Percentiles rank a stretch among this genome's conserved stretches.
phyloP scores from a whole-genome alignment of 1,140 invertebrate genomes.

The Maniola jurtina region DNA sequence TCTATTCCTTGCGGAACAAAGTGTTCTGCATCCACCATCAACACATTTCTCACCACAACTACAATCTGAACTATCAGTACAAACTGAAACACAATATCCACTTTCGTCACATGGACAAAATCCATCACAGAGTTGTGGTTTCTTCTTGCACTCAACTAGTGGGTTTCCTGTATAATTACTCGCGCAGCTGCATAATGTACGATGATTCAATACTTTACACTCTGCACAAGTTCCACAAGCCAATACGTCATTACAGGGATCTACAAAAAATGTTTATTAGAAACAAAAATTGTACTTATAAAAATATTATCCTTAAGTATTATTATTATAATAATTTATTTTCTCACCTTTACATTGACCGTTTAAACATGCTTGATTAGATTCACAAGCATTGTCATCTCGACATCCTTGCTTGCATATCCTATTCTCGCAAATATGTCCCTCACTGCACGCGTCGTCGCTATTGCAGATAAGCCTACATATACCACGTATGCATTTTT shows the following conservation, averaged over 20 bases:
- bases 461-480: constrained; percentile 92
- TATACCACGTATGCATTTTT: constrained; percentile 88
- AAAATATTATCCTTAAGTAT: background rate
- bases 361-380: constrained; percentile 87
- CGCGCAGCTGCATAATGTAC: constrained; percentile 91
- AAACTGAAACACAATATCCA: constrained; percentile 87
- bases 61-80: constrained; percentile 84
- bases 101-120: constrained; percentile 88
- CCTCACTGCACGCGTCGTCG: constrained; percentile 87
- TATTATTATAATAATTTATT: background rate
- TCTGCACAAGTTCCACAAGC: constrained; percentile 91
- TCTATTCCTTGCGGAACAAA: constrained; percentile 79
- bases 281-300: constrained; percentile 14
- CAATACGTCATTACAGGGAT: constrained; percentile 85
- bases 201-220: constrained; percentile 90
- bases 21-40: constrained; percentile 81
- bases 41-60: constrained; percentile 86
- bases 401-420: constrained; percentile 91
- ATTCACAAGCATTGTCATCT: constrained; percentile 88
- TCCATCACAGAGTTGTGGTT: constrained; percentile 82
- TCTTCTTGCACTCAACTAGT: constrained; percentile 84
- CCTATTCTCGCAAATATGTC: constrained; percentile 92
- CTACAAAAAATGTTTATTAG: constrained; percentile 67
- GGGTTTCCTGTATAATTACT: constrained; percentile 90
- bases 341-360: constrained; percentile 87